phyloP scores from a whole-genome alignment of 2,113 vertebrate genomes.

The Toxotes jaculatrix region DNA sequence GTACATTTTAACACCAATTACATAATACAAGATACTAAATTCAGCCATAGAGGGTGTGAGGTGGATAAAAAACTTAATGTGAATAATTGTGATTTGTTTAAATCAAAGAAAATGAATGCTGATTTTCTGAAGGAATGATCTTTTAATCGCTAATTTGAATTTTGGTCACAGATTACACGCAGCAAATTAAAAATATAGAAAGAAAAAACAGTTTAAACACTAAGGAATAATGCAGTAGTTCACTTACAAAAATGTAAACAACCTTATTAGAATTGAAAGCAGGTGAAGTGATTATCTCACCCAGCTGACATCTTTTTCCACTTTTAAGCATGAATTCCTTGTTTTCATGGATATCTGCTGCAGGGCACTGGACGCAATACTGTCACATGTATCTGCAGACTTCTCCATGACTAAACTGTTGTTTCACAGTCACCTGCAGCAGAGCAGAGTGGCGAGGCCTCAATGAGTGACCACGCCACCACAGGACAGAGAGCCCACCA shows the following conservation, averaged over 20 bases:
- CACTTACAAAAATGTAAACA: not conserved
- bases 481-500: slow-evolving; percentile 25
- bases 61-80: not conserved
- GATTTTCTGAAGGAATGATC: no score
- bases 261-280: not conserved
- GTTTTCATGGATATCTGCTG: not conserved
- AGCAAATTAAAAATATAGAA: not conserved
- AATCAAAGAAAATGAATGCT: not conserved
- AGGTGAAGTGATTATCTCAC: not conserved
- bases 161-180: not conserved
- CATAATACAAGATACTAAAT: not conserved
- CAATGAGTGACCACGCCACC: slow-evolving; percentile 19
- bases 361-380: not conserved
- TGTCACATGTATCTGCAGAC: slow-evolving; percentile 2
- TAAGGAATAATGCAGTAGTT: not conserved
- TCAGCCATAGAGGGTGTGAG: not conserved
- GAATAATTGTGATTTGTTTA: not conserved
- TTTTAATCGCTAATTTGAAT: no score
- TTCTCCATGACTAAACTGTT: slow-evolving; percentile 6
- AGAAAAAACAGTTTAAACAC: not conserved
- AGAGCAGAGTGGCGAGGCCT: slow-evolving; percentile 21
- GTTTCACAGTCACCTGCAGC: slow-evolving; percentile 38
- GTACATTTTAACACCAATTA: not conserved
- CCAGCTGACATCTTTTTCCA: not conserved
- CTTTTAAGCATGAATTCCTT: not conserved